Evolutionary conservation across 2,797 vertebrate genomes (phyloP), one percentile per base, ranked within the genome.

Genomic region (Chelidonichthys spinosus): DNA sequence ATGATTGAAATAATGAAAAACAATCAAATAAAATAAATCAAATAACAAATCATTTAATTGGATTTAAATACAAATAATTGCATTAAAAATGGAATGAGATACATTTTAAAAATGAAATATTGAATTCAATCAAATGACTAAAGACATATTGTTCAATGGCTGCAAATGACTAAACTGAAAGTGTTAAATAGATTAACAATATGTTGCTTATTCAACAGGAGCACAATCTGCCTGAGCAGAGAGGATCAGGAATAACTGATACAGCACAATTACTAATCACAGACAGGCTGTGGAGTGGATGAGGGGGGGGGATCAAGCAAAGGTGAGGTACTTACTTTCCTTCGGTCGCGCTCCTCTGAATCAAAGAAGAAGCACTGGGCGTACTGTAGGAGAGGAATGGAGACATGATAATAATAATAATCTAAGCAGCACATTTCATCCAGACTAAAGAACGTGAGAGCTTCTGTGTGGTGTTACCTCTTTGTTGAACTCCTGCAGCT

Each of bases 311-410:
- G 7, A 18, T 25, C 7, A 36, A 50, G 50, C n/a, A 36, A 52
- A 79, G 55, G 55, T 43, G 61, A 55, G 2, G 11, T 43, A 69
- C 88, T 78, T 81, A 92, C 92, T 79, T 88, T 92, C 69, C 76
- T 89, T 7, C 53, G 72, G 25, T 93, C 90, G 44, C 84, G 81
- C 78, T 93, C 85, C 55, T 90, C 90, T 17, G 80, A 72, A 63
- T 94, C 90, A 40, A 92, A 92, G 87, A 94, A 94, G 85, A 94
- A 94, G 80, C 93, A 94, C 87, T 93, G 93, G 40, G 91, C 92
- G 10, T 80, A 93, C 93, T 94, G 85, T 3, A 32, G 56, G 65
- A 55, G 54, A 75, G 9, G 71, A 50, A 79, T 1, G 8, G 44
- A 0, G 13, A 73, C 3, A 37, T 15, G 18, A n/a, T n/a, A 13